Conservation (phyloP, 2,797 vertebrate species). For the Pempheris klunzingeri region DNA sequence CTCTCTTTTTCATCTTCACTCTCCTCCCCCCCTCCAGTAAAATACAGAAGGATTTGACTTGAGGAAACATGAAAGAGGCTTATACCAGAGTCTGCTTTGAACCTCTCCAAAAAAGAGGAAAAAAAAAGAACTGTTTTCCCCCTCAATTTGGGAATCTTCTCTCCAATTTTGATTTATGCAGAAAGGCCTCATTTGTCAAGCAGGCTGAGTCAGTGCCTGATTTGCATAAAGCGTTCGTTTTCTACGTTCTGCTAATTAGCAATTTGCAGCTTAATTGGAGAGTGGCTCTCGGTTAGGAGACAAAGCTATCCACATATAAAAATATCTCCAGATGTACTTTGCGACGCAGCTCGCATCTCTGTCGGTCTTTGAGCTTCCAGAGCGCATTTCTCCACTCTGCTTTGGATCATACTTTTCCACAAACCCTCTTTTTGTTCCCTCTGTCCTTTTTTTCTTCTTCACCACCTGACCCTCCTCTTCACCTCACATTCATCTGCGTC, state of each 20-base stretch:
- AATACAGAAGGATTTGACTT: slow-evolving; percentile 90
- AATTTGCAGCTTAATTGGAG: slow-evolving; percentile 91
- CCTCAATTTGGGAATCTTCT: slow-evolving; percentile 83
- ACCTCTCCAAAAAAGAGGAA: slow-evolving; percentile 81
- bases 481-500: slow-evolving; percentile 1
- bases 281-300: slow-evolving; percentile 85
- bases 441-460: background rate
- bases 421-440: slow-evolving; percentile 5
- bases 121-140: slow-evolving; percentile 74
- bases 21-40: slow-evolving; percentile 82
- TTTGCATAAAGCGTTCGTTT: slow-evolving; percentile 90
- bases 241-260: slow-evolving; percentile 89
- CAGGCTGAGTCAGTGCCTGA: slow-evolving; percentile 88
- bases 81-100: slow-evolving; percentile 87
- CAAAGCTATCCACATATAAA: slow-evolving; percentile 84
- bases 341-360: slow-evolving; percentile 42
- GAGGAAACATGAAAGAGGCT: slow-evolving; percentile 90
- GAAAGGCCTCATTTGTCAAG: slow-evolving; percentile 89
- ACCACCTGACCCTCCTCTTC: background rate
- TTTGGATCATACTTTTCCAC: background rate
- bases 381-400: slow-evolving; percentile 20
- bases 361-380: slow-evolving; percentile 31
- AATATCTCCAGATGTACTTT: slow-evolving; percentile 83
- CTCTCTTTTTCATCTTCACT: slow-evolving; percentile 85
- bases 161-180: slow-evolving; percentile 87